Evolutionary conservation across 2,113 vertebrate genomes (phyloP).

Genomic region (Passer montanus): DNA sequence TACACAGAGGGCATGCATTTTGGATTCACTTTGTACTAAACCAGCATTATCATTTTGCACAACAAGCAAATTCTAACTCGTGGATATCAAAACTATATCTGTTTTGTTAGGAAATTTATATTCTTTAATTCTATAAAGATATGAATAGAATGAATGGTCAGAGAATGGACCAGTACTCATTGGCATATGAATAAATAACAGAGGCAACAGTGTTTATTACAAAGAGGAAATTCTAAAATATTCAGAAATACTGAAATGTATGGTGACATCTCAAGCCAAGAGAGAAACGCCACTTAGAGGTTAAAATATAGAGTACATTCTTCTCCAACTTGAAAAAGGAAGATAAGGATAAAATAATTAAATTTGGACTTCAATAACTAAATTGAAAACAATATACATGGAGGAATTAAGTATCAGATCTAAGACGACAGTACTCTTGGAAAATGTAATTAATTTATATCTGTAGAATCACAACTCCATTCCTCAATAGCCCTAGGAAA

Average conservation of each 20-base stretch:
- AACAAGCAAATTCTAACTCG: constrained; percentile 24
- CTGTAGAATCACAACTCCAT: not conserved
- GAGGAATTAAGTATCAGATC: not conserved
- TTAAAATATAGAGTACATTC: not conserved
- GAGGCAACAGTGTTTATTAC: not conserved
- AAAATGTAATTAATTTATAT: not conserved
- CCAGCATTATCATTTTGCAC: constrained; percentile 25
- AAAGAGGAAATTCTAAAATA: not conserved
- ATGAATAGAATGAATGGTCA: not conserved
- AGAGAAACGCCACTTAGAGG: not conserved
- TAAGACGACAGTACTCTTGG: not conserved
- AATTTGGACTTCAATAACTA: not conserved
- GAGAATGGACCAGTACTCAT: not conserved
- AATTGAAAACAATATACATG: not conserved
- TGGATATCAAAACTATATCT: not conserved
- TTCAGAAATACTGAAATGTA: not conserved
- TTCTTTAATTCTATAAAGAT: not conserved
- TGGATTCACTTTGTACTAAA: constrained; percentile 49
- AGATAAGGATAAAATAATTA: not conserved
- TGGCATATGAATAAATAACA: not conserved
- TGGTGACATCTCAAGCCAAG: not conserved
- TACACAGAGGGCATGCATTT: constrained; percentile 34
- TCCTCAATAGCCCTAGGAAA: not conserved
- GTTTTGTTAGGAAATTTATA: not conserved
- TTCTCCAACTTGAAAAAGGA: not conserved